phyloP scores from a whole-genome alignment of 1,140 invertebrate species.

The Apis mellifera region Amel_HAv3.1 CM009940.2:6030501-6031000 shows the following conservation, averaged over 20 bases:
- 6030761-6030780: not conserved
- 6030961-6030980: not conserved
- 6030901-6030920: not conserved
- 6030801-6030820: not conserved
- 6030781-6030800: not conserved
- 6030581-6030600: slow-evolving; percentile 50
- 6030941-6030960: not conserved
- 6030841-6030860: slow-evolving; percentile 21
- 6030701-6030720: slow-evolving; percentile 17
- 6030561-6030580: slow-evolving; percentile 61
- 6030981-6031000: too few relatives aligned
- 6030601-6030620: not conserved
- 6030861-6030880: not conserved
- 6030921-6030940: not conserved
- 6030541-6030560: slow-evolving; percentile 22
- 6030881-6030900: slow-evolving; percentile 4
- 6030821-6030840: slow-evolving; percentile 32
- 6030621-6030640: slow-evolving; percentile 36
- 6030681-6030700: slow-evolving; percentile 54
- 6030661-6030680: slow-evolving; percentile 46
- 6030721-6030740: slow-evolving; percentile 44
- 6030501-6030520: slow-evolving; percentile 23
- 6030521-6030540: not conserved
- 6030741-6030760: not conserved
- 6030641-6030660: slow-evolving; percentile 51